phyloP scores from a whole-genome alignment of 2,113 vertebrate species.

The Tetrax tetrax region DNA sequence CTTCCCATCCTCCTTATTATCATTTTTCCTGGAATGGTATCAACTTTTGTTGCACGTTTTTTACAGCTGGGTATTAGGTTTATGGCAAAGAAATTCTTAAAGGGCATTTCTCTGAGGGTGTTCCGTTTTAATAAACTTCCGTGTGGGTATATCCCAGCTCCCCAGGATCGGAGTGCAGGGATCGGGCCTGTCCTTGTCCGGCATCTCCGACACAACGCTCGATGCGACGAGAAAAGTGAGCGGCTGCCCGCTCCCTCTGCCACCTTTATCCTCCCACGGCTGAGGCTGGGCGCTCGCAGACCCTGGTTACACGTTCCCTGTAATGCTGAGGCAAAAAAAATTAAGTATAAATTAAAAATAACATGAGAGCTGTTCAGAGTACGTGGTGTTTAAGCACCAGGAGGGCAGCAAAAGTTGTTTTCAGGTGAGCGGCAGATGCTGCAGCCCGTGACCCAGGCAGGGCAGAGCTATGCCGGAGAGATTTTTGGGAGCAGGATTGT shows the following conservation, averaged over 20 bases:
- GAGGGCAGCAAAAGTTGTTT: neutral
- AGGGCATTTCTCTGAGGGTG: neutral
- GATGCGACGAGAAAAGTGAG: rapidly evolving
- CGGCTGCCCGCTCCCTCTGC: neutral
- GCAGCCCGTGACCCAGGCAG: rapidly evolving
- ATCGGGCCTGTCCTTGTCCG: neutral
- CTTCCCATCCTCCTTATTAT: neutral
- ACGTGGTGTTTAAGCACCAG: neutral
- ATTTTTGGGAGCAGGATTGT: neutral
- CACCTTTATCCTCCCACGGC: rapidly evolving
- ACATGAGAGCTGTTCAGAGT: rapidly evolving
- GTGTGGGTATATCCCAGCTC: rapidly evolving
- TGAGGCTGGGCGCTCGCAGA: neutral
- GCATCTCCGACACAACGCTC: neutral
- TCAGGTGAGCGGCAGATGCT: no score
- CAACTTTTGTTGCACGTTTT: neutral
- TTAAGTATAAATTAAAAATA: neutral
- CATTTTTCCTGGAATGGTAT: neutral
- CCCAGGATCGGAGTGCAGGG: neutral
- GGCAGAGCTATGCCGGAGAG: neutral
- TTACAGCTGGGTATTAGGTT: neutral
- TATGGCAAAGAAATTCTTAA: neutral
- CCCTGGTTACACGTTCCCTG: neutral
- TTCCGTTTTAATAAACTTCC: neutral
- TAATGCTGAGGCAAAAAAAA: rapidly evolving